Evolutionary conservation across 2,888 invertebrate genomes (phyloP).

Genomic region (Rosalia funebris): DNA sequence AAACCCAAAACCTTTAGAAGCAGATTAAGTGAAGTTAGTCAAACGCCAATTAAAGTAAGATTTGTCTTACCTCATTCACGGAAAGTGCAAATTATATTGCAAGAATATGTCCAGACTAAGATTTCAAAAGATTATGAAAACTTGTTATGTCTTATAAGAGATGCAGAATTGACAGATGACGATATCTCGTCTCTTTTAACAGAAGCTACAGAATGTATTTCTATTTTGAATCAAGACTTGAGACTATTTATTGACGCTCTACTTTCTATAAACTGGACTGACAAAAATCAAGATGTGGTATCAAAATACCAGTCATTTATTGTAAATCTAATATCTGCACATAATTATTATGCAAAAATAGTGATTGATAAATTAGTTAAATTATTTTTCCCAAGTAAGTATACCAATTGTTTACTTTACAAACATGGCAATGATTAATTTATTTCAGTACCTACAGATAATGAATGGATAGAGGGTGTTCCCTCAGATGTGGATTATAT

Average conservation of each 20-base stretch:
- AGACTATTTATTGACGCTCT: constrained; percentile 71
- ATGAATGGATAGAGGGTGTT: constrained; percentile 70
- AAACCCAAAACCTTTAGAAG: constrained; percentile 45
- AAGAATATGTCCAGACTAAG: constrained; percentile 60
- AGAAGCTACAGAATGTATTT: constrained; percentile 69
- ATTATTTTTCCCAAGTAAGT: constrained; percentile 70
- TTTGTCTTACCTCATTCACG: constrained; percentile 65
- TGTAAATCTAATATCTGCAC: constrained; percentile 74
- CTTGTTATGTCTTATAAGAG: constrained; percentile 65
- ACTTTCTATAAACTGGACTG: constrained; percentile 70
- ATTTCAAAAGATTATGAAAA: constrained; percentile 66
- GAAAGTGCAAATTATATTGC: constrained; percentile 64
- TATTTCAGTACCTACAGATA: constrained; percentile 62
- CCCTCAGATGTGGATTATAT: constrained; percentile 68
- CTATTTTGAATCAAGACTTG: constrained; percentile 69
- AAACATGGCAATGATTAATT: constrained; percentile 59
- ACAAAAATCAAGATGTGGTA: constrained; percentile 65
- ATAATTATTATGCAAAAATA: constrained; percentile 72
- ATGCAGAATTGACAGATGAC: constrained; percentile 67
- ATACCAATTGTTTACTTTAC: constrained; percentile 4
- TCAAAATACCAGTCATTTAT: constrained; percentile 72
- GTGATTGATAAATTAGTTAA: constrained; percentile 71
- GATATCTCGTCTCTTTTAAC: constrained; percentile 68
- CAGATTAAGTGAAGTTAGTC: constrained; percentile 42
- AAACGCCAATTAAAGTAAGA: constrained; percentile 55